A percentile compares a stretch with the other conserved stretches of the same genome.
Conservation (phyloP, 2,888 invertebrate genomes). For the Eupeodes latifasciatus region DNA sequence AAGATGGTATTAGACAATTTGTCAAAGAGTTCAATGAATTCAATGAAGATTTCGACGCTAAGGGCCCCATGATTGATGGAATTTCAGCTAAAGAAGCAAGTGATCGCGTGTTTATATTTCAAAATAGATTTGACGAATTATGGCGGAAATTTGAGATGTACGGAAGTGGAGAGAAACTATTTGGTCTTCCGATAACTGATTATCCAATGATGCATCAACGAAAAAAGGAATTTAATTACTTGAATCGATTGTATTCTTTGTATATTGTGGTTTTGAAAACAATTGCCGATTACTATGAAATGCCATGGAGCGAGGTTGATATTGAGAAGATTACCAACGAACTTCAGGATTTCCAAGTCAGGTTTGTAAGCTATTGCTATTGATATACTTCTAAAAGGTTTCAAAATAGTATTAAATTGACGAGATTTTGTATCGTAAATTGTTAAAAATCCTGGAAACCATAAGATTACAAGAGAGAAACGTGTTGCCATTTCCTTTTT, state of each 20-base stretch:
- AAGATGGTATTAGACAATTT: constrained; percentile 89
- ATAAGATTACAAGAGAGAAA: too few relatives aligned
- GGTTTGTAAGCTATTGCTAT: constrained; percentile 84
- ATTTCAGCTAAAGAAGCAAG: constrained; percentile 94
- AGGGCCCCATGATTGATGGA: constrained; percentile 94
- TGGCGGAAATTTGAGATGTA: constrained; percentile 93
- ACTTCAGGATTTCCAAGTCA: constrained; percentile 92
- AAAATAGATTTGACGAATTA: constrained; percentile 92
- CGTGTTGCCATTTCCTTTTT: too few relatives aligned
- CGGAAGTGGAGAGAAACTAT: constrained; percentile 92
- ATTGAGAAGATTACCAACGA: constrained; percentile 92
- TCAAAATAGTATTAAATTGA: too few relatives aligned
- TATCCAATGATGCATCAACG: constrained; percentile 92
- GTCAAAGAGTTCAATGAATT: constrained; percentile 88
- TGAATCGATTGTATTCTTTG: constrained; percentile 91
- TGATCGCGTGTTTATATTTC: constrained; percentile 90
- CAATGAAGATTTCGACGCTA: constrained; percentile 89
- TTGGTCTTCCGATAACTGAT: constrained; percentile 92
- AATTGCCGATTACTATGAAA: constrained; percentile 93
- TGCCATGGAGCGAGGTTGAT: constrained; percentile 93
- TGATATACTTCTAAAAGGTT: background rate
- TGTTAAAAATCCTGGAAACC: too few relatives aligned
- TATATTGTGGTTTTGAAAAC: constrained; percentile 94
- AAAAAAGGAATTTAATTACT: constrained; percentile 92
- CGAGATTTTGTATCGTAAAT: too few relatives aligned